Base-by-base conservation (phyloP, 2,113 vertebrate species). In the Polypterus bichir region DNA sequence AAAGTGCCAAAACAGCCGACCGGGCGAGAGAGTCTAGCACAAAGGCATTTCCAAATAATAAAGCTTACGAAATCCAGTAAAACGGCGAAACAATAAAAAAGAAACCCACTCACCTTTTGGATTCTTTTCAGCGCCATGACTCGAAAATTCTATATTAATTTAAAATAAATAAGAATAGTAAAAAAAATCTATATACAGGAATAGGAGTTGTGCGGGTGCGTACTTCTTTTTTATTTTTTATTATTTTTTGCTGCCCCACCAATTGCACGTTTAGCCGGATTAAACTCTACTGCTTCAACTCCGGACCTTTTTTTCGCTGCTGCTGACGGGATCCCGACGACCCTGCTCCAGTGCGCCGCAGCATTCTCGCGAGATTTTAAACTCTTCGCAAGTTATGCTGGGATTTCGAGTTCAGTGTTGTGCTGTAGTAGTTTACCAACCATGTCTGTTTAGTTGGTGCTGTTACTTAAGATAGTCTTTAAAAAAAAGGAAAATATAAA, bases 61-160 rank as follows among this genome's bases (percentile, higher is more conserved):
- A 57, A 10, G 27, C 27, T 27, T 27, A 27, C 44, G 57, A 44
- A 67, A 60, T 11, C 5, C 46, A 51, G 52, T 60, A 62, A 45
- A 68, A 44, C 44, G 9, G 54, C 5, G 59, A 61, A 53, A 54
- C 5, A 57, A 63, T 54, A 70, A 61, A 65, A 48, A 46, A 61
- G 45, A 52, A 49, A 60, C 59, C 70, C 62, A 81, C 86, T 86
- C 77, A 88, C 86, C 86, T 88, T 88, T 74, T 88, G 86, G 73
- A 88, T 88, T 79, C 86, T 79, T 80, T 88, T 88, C 83, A 88
- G 80, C 84, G 86, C 86, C 86, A 88, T 88, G 79, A 76, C 77
- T 75, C 62, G 63, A 55, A 76, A 64, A 75, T 79, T 81, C 68
- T 69, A 76, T 75, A 76, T 65, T 79, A 73, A 47, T 3, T 65